These are phyloP conservation scores for Xenus cinereus DNA, from an alignment of 2,113 vertebrate species.

Conservation along the genomic window DNA sequence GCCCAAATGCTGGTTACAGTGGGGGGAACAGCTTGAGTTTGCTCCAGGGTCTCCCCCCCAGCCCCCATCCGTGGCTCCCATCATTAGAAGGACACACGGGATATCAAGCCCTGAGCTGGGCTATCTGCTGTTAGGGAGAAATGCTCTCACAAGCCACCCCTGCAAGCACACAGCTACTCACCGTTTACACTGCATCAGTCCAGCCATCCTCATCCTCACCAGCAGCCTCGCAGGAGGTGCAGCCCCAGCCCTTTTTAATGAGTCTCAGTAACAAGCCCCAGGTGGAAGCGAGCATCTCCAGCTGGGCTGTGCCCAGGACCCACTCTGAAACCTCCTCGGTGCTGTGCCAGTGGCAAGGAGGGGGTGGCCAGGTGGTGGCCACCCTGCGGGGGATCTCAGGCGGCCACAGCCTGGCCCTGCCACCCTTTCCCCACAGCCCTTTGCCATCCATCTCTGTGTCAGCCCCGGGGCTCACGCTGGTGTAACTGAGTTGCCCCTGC, in stretches of 20 bases:
- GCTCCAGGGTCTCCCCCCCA: not conserved
- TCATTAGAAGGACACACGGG: accelerated
- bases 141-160: not conserved
- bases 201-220: not conserved
- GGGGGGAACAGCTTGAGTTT: accelerated
- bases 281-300: accelerated
- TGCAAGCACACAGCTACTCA: not conserved
- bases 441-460: accelerated
- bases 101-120: no score
- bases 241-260: not conserved
- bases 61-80: not conserved
- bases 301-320: not conserved
- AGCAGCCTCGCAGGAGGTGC: not conserved
- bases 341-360: not conserved
- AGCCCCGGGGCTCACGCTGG: accelerated
- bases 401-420: not conserved
- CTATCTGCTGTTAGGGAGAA: accelerated
- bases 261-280: not conserved
- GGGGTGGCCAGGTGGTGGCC: accelerated
- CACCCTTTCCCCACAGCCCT: not conserved
- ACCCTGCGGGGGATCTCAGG: not conserved
- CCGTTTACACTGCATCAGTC: accelerated
- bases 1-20: no score
- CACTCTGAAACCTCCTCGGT: accelerated
- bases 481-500: not conserved